These are phyloP conservation scores for Ailuropoda melanoleuca DNA, from an alignment of 2,113 vertebrate species.

Conservation along the genomic window DNA sequence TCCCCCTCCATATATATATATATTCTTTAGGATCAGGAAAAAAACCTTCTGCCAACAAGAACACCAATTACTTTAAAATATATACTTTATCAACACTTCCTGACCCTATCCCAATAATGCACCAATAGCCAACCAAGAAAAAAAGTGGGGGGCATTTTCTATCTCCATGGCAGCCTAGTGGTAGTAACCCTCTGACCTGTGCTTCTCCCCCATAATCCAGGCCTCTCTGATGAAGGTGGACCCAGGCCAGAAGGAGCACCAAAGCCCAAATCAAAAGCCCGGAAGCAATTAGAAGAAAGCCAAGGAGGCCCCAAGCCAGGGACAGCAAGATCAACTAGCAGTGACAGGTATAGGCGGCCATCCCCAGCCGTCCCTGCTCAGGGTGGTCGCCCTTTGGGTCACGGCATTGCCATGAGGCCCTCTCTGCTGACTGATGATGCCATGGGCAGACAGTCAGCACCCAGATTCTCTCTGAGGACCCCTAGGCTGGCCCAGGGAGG, in stretches of 20 bases:
- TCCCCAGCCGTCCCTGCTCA: not conserved
- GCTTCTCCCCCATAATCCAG: constrained; percentile 81
- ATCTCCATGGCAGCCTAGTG: not conserved
- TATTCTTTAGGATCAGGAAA: not conserved
- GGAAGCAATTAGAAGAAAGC: constrained; percentile 89
- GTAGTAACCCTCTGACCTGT: constrained; percentile 26
- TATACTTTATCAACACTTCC: not conserved
- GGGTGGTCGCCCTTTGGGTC: not conserved
- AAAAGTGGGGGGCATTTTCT: not conserved
- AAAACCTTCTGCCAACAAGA: not conserved
- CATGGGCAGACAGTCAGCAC: not conserved
- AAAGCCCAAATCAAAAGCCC: constrained; percentile 89
- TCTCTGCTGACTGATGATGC: not conserved
- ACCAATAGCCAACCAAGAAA: not conserved
- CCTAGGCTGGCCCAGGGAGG: not conserved
- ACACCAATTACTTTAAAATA: not conserved
- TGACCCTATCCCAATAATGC: not conserved
- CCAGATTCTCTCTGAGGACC: not conserved
- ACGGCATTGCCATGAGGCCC: not conserved
- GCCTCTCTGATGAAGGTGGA: constrained; percentile 91
- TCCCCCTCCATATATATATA: not conserved
- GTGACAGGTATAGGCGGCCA: constrained; percentile 88
- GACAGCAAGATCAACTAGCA: constrained; percentile 90
- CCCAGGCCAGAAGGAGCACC: constrained; percentile 88
- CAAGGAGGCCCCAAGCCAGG: constrained; percentile 88